A percentile compares a stretch with the other conserved stretches of the same genome.
These are phyloP conservation scores for Parauchenoglanis punctatus DNA, from an alignment of 2,797 vertebrate species.

Conservation along the genomic window DNA sequence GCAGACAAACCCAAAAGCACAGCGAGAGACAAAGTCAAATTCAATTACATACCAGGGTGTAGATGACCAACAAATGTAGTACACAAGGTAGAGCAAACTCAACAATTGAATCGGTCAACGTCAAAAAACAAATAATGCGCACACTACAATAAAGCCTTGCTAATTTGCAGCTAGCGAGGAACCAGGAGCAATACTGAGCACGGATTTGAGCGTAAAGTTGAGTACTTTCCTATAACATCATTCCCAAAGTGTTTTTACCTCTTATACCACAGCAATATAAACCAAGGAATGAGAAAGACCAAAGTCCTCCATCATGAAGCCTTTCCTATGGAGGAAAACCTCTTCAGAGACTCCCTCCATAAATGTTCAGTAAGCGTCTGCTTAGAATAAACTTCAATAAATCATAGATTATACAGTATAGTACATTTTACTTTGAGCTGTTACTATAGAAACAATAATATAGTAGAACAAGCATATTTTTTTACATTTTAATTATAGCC, in stretches of 20 bases:
- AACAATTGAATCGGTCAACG: neutral
- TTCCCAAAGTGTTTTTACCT: neutral
- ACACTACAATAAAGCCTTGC: neutral
- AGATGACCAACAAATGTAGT: neutral
- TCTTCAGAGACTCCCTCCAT: neutral
- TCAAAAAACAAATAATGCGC: neutral
- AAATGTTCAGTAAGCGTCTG: neutral
- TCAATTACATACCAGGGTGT: neutral
- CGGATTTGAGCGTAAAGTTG: too few species aligned
- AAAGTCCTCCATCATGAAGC: neutral
- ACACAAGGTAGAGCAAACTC: neutral
- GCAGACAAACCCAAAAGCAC: too few species aligned
- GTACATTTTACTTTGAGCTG: neutral
- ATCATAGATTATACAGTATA: neutral
- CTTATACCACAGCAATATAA: neutral
- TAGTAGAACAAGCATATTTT: neutral
- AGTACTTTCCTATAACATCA: neutral
- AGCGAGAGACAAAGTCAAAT: neutral
- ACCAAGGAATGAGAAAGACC: neutral
- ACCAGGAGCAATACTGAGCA: neutral
- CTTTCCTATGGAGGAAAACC: neutral
- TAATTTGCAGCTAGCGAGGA: neutral
- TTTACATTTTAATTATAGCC: neutral
- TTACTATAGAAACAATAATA: neutral
- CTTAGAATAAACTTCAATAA: neutral